A percentile compares a stretch with the other conserved stretches of the same genome.
Conservation (phyloP, 2,888 invertebrate genomes). For the Podotricha telesiphe region DNA sequence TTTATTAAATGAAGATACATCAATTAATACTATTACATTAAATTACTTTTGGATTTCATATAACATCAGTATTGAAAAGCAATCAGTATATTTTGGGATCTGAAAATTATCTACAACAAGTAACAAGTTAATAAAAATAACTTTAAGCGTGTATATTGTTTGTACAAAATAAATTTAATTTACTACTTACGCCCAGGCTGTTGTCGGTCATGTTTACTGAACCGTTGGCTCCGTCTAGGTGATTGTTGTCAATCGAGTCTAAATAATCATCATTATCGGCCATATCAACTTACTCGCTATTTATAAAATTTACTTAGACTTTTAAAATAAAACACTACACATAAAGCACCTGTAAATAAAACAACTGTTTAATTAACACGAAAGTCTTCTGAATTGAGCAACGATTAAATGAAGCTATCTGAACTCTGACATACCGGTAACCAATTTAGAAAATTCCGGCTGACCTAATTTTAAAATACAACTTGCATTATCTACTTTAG, state of each 20-base stretch:
- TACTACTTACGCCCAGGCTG: slow-evolving; percentile 73
- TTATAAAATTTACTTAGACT: slow-evolving; percentile 36
- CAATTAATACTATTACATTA: no score
- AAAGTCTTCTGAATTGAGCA: slow-evolving; percentile 45
- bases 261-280: slow-evolving; percentile 82
- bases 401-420: slow-evolving; percentile 57
- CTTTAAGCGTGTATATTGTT: background rate
- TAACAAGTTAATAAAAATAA: background rate
- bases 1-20: background rate
- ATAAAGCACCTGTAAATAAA: slow-evolving; percentile 57
- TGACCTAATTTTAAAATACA: slow-evolving; percentile 73
- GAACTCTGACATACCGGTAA: slow-evolving; percentile 77
- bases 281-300: slow-evolving; percentile 64
- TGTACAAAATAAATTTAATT: slow-evolving; percentile 8
- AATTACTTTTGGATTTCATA: background rate
- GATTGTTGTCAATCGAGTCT: slow-evolving; percentile 80
- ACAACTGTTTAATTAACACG: slow-evolving; percentile 31
- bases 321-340: slow-evolving; percentile 53
- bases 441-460: slow-evolving; percentile 67
- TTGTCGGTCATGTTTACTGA: slow-evolving; percentile 80
- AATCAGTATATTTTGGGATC: background rate
- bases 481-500: slow-evolving; percentile 51
- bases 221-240: slow-evolving; percentile 86
- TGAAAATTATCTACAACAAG: background rate
- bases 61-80: background rate